Conservation (phyloP, 2,113 vertebrate species). For the Bubo blakistoni region DNA sequence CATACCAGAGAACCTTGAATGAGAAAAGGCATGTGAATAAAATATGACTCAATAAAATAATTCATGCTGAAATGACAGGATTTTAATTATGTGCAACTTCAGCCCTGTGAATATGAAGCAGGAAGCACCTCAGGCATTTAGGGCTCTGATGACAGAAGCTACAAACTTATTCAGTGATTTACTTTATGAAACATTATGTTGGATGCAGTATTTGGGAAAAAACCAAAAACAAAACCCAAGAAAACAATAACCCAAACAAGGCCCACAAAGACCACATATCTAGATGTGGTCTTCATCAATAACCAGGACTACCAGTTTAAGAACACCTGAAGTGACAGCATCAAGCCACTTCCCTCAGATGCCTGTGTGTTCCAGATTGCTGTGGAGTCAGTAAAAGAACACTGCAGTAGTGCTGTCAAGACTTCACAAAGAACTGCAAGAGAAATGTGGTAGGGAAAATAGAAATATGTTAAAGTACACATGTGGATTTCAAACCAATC, state of each 20-base stretch:
- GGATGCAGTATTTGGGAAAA: not conserved
- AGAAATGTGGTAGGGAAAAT: not conserved
- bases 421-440: not conserved
- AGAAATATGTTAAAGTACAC: not conserved
- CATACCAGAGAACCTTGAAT: not conserved
- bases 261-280: not conserved
- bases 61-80: not conserved
- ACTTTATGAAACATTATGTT: not conserved
- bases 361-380: not conserved
- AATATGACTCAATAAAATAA: slow-evolving; percentile 31
- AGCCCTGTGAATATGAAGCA: not conserved
- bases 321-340: not conserved
- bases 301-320: not conserved
- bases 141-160: not conserved
- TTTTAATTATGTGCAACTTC: slow-evolving; percentile 1
- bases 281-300: not conserved
- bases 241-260: not conserved
- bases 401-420: not conserved
- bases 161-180: not conserved
- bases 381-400: not conserved
- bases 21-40: slow-evolving; percentile 18
- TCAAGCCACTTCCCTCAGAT: not conserved
- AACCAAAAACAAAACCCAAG: not conserved
- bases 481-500: not conserved
- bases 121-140: slow-evolving; percentile 1